Base-by-base conservation (phyloP, 2,797 vertebrate species). In the Macropus fuliginosus region DNA sequence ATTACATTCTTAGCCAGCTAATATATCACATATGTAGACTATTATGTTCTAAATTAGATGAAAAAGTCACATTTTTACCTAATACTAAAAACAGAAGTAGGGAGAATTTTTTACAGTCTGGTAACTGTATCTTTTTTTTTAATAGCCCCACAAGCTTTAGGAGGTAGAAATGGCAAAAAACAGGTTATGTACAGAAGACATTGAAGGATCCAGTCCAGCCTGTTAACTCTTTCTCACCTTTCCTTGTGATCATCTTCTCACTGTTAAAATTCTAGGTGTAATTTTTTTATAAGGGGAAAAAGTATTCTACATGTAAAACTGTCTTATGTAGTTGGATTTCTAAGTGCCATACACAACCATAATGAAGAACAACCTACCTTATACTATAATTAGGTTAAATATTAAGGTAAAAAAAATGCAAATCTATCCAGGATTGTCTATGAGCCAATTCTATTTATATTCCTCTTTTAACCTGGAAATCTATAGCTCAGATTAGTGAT, bases 381-480 rank as follows among this genome's bases (percentile, higher is more conserved):
- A 5, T 96, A 97, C 56, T 62, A 94, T 91, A 98, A 96, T 95
- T 93, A 62, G 94, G 97, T 98, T 98, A 94, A 97, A 94, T 97
- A 81, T 96, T 94, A 98, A 96, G 50, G 52, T 96, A 52, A 92
- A 95, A 98, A 98, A 97, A 94, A 97, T 98, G 97, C 96, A 98
- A 98, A 98, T 98, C 92, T 94, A 97, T 92, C 94, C 93, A 95
- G 1, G 3, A 91, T 96, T 97, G 97, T 97, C 94, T 94, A 91
- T 91, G 90, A 98, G 91, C 89, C 3, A 54, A 97, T 95, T 96
- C 40, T 94, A 98, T 98, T 98, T 98, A 2, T 92, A 94, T 97
- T 97, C 95, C 52, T 96, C 92, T 97, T 96, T 98, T 98, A 98
- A 97, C 96, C 97, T 98, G 98, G 95, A 96, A 97, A 94, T 95